phyloP scores from a whole-genome alignment of 2,797 vertebrate species.

The Siniperca scherzeri region DNA sequence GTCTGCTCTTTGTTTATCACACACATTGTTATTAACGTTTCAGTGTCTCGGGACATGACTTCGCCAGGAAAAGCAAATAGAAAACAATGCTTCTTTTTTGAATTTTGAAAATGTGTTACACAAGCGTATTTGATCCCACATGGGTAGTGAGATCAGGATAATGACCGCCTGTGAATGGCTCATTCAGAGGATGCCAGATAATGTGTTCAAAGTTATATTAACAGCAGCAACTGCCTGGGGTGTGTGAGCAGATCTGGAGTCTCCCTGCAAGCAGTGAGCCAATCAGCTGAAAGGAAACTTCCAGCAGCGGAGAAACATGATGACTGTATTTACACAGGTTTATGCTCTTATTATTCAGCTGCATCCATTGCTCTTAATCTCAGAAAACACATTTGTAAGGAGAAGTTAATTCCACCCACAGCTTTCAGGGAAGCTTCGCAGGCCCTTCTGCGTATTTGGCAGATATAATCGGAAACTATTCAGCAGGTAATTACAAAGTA shows the following conservation, averaged over 20 bases:
- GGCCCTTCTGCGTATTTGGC: constrained; percentile 39
- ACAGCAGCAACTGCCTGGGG: constrained; percentile 47
- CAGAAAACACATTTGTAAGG: constrained; percentile 46
- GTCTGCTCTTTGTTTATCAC: constrained; percentile 61
- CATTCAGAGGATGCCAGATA: constrained; percentile 41
- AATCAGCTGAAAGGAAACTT: constrained; percentile 38
- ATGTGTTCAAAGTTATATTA: constrained; percentile 48
- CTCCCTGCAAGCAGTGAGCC: constrained; percentile 17
- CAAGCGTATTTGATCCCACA: constrained; percentile 38
- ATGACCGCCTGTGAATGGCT: constrained; percentile 42
- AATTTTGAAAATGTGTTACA: constrained; percentile 50
- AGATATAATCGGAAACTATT: constrained; percentile 45
- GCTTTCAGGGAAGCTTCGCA: constrained; percentile 44
- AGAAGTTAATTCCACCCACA: constrained; percentile 32
- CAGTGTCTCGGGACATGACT: constrained; percentile 56
- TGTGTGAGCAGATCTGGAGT: constrained; percentile 22
- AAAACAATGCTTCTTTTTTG: constrained; percentile 41
- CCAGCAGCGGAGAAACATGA: background rate
- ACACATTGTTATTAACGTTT: constrained; percentile 44
- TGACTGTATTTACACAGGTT: background rate
- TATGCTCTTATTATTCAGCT: constrained; percentile 24
- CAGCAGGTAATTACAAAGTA: constrained; percentile 57
- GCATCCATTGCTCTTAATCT: constrained; percentile 38
- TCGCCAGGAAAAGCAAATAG: constrained; percentile 34
- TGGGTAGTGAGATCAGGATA: constrained; percentile 36